Percentiles rank a stretch among this genome's conserved stretches.
phyloP scores from a whole-genome alignment of 2,888 invertebrate genomes.

The Fragum whitleyi region DNA sequence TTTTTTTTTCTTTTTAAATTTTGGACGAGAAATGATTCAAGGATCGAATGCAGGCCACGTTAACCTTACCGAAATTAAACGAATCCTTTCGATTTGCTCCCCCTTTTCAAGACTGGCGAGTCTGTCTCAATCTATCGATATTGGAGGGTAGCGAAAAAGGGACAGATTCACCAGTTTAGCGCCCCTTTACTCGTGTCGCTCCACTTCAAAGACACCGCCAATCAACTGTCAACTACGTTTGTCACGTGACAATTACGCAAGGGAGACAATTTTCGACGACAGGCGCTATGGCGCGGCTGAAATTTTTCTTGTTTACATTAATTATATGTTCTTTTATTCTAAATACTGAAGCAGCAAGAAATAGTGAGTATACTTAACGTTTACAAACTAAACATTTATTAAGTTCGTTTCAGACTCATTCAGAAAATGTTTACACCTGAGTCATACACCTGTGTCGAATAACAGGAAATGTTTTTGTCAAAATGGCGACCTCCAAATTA shows the following conservation, averaged over 20 bases:
- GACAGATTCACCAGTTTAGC: no score
- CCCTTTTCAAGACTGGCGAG: no score
- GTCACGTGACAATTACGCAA: slow-evolving; percentile 49
- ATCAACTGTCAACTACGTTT: not conserved
- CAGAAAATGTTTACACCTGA: slow-evolving; percentile 42
- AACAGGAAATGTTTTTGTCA: slow-evolving; percentile 20
- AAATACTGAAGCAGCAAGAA: slow-evolving; percentile 40
- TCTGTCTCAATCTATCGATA: no score
- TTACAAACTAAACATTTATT: no score
- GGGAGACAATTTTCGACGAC: slow-evolving; percentile 50
- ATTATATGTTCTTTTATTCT: slow-evolving; percentile 30
- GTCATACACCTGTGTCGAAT: slow-evolving; percentile 32
- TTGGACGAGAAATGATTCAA: no score
- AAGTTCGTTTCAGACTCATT: no score
- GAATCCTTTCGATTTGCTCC: no score
- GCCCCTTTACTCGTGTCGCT: not conserved
- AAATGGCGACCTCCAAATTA: slow-evolving; percentile 10
- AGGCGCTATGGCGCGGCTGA: slow-evolving; percentile 61
- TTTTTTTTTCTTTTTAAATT: no score
- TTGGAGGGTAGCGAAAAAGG: no score
- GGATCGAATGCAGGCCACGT: no score
- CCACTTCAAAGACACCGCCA: slow-evolving; percentile 17
- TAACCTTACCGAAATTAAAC: no score
- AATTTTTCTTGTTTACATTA: slow-evolving; percentile 34
- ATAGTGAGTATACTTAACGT: slow-evolving; percentile 47